Conservation (phyloP, 2,888 invertebrate species). For the Dryocosmus kuriphilus region DNA sequence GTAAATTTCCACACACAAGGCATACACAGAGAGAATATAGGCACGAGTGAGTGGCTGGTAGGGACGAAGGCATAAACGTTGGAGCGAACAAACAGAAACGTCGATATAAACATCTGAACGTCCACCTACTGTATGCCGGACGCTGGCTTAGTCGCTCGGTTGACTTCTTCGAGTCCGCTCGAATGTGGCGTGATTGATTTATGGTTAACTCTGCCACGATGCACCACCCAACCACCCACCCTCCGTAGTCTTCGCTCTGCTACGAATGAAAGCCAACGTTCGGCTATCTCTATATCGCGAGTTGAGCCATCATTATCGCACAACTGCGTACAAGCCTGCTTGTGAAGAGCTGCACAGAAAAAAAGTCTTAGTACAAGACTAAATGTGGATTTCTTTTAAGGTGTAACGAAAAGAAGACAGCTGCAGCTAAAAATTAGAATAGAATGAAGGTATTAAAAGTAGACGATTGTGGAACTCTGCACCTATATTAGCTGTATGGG, state of each 20-base stretch:
- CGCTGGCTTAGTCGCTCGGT: slow-evolving; percentile 38
- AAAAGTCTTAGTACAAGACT: too few relatives aligned
- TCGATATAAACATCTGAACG: slow-evolving; percentile 63
- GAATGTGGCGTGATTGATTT: slow-evolving; percentile 68
- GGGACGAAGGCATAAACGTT: slow-evolving; percentile 58
- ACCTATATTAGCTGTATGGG: too few relatives aligned
- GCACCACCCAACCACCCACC: slow-evolving; percentile 60
- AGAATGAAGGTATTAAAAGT: too few relatives aligned
- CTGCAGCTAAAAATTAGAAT: too few relatives aligned
- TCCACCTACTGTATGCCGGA: slow-evolving; percentile 58
- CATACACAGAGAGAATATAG: slow-evolving; percentile 38
- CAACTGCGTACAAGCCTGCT: slow-evolving; percentile 48
- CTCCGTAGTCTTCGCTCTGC: slow-evolving; percentile 45
- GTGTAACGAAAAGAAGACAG: too few relatives aligned
- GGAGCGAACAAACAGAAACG: slow-evolving; percentile 64
- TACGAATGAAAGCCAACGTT: slow-evolving; percentile 42
- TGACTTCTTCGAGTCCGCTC: slow-evolving; percentile 53
- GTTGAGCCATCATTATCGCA: slow-evolving; percentile 64
- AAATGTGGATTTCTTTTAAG: too few relatives aligned
- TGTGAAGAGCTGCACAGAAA: too few relatives aligned
- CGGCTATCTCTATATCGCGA: slow-evolving; percentile 60
- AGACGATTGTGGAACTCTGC: too few relatives aligned
- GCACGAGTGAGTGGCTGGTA: slow-evolving; percentile 19
- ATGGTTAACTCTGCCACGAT: slow-evolving; percentile 67
- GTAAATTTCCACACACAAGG: slow-evolving; percentile 32